Base-by-base conservation (phyloP, 2,113 vertebrate genomes). In the Siniperca knerii region DNA sequence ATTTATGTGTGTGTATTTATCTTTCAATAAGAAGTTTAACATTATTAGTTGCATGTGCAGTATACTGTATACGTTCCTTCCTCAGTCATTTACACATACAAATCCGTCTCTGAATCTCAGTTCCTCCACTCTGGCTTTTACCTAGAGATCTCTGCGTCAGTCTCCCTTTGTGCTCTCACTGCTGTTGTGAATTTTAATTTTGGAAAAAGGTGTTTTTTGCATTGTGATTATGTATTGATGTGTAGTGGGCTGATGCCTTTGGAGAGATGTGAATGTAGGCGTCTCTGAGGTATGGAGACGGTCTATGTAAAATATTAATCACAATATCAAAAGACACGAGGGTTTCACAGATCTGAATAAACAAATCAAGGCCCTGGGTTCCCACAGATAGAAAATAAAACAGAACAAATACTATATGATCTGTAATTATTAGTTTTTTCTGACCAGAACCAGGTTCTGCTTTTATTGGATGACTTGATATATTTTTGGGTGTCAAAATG, bases 261-360 rank as follows among this genome's bases (percentile, higher is more conserved):
- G 64, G 80, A 93, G 92, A 79, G 74, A 76, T 62, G 68, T 8
- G 78, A 81, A 70, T 46, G 83, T 55, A 52, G 79, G 67, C 50
- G 83, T 90, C 88, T 92, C 91, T 2, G 67, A 92, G 90, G 89
- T 85, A 88, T 46, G 81, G 80, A 85, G 79, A 92, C 67, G 35
- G 65, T 83, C 73, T 84, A 62, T 87, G 84, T 92, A 85, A 94
- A 94, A 93, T 93, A 93, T 90, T 91, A 88, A 91, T 90, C 91
- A 78, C 87, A 74, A 75, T 81, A 86, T 93, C 83, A 89, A 92
- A 92, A 68, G 72, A 83, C 79, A 83, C 67, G 0, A 75, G 83
- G 87, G 88, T 72, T 88, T 81, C 75, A 60, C 82, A 77, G 40
- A 87, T 92, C 87, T 85, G 83, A 89, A 91, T 87, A 93, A 94